Evolutionary conservation across 2,113 vertebrate genomes (phyloP), one percentile per base, ranked within the genome.

Genomic region (Echinops telfairi): DNA sequence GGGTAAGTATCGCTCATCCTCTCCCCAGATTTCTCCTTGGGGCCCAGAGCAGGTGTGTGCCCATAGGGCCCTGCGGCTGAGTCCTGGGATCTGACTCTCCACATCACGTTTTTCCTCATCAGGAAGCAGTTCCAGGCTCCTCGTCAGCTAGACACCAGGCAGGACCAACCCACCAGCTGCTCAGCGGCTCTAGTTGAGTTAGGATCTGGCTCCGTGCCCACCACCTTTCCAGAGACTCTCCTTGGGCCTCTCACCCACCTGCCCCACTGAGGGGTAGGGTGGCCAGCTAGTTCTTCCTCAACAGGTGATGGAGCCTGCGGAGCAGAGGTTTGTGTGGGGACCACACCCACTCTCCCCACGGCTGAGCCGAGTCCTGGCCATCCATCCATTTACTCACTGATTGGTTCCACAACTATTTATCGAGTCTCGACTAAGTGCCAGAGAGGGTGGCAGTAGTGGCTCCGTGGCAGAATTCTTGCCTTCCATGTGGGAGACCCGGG

Each of bases 141-240:
- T 17, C 83, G 25, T 91, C 80, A 78, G 60, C 83, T 73, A 31
- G 77, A 73, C 6, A 9, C 11, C 17, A 62, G 73, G 33, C 43
- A 25, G 31, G 62, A 94, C n/a, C 38, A 43, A 53, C 31, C 19
- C 12, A n/a, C 76, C 75, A 75, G 71, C 43, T 22, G 77, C 88
- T 81, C 15, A 5, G n/a, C 23, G 36, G 43, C 82, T 79, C 73
- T 58, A 27, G 43, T 40, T 83, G 62, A 85, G 75, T 58, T 4
- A 12, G 29, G 38, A 23, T 38, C 81, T 85, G 86, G 60, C 93
- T 81, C n/a, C 36, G 77, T n/a, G 77, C 77, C 89, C 40, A n/a
- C 22, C 43, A 47, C 16, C 27, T 79, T 84, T 57, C 76, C 23
- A 5, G 5, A 66, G 38, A 23, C 68, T 78, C 25, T 83, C 43